A percentile compares a stretch with the other conserved stretches of the same genome.
Evolutionary conservation across 2,888 invertebrate genomes (phyloP).

Genomic region (Spisula subtruncata): DNA sequence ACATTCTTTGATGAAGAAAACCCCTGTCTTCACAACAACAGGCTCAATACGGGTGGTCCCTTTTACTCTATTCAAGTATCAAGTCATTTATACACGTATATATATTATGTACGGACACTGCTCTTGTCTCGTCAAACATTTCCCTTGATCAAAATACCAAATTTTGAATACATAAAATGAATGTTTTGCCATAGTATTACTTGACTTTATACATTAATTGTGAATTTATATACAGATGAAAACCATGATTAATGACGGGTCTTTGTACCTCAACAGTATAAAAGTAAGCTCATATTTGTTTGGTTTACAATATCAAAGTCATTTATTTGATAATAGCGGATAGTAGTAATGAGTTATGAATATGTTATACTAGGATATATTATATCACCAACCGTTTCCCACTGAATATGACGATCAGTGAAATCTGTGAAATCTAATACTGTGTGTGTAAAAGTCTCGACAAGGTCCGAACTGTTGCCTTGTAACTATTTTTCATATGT

Average conservation of each 20-base stretch:
- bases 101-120: background rate
- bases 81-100: background rate
- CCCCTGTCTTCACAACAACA: background rate
- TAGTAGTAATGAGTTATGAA: constrained; percentile 27
- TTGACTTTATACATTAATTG: constrained; percentile 19
- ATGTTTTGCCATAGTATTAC: background rate
- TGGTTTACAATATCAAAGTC: constrained; percentile 49
- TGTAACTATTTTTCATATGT: background rate
- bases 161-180: constrained; percentile 18
- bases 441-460: background rate
- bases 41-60: background rate
- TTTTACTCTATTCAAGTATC: background rate
- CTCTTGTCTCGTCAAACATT: background rate
- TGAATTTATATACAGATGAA: constrained; percentile 15
- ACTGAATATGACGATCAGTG: no score
- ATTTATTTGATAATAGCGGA: constrained; percentile 26
- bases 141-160: background rate
- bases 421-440: background rate
- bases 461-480: background rate
- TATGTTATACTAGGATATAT: background rate
- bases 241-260: constrained; percentile 27
- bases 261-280: background rate
- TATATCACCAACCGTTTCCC: background rate
- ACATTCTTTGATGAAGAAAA: background rate
- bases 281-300: constrained; percentile 33